Conservation (phyloP, 2,113 vertebrate species). For the Regulus satrapa region DNA sequence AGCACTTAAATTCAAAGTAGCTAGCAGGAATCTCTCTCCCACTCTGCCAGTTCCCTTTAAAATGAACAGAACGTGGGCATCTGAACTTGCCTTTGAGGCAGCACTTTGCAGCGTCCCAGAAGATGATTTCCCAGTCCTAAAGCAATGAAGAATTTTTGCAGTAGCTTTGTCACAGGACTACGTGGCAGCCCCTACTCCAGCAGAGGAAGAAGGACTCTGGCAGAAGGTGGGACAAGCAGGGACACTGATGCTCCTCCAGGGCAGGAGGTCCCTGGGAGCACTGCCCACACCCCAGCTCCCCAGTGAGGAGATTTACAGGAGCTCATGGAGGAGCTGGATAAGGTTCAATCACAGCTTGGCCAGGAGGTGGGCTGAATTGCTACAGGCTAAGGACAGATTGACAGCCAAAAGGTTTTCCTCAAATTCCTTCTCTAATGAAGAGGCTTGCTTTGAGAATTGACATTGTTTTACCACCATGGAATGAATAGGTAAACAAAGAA, state of each 20-base stretch:
- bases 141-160: constrained; percentile 2
- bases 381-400: fast-evolving
- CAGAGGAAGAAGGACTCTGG: not conserved
- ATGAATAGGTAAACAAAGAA: not conserved
- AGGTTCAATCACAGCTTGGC: not conserved
- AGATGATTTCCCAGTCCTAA: not conserved
- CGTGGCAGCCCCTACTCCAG: not conserved
- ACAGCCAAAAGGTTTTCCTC: not conserved
- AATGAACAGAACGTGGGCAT: not conserved
- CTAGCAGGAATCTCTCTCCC: not conserved
- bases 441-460: not conserved
- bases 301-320: not conserved
- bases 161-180: constrained; percentile 20
- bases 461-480: not conserved
- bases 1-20: not conserved
- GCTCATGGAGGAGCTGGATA: not conserved
- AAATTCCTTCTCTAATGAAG: not conserved
- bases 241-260: not conserved
- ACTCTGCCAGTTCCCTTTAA: not conserved
- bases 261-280: not conserved
- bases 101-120: not conserved
- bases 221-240: constrained; percentile 18
- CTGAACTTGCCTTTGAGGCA: not conserved
- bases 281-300: not conserved
- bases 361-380: not conserved